phyloP scores from a whole-genome alignment of 2,797 vertebrate genomes.

The Molossus molossus region DNA sequence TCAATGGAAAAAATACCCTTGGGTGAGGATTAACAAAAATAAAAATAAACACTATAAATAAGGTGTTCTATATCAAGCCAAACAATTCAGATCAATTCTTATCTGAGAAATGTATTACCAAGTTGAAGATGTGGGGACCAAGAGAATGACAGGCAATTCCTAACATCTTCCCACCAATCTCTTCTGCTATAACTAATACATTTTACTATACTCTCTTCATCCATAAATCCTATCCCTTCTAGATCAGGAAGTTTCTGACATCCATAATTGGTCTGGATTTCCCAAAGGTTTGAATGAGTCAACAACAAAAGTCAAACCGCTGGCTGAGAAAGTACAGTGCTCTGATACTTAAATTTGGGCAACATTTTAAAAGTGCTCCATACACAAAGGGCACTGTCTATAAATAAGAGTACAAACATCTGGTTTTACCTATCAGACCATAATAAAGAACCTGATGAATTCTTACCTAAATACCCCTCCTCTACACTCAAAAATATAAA shows the following conservation, averaged over 20 bases:
- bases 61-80: not conserved
- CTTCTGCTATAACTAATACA: not conserved
- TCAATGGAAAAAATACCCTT: too few species aligned
- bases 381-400: constrained; percentile 13
- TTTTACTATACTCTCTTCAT: constrained; percentile 19
- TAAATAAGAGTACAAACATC: constrained; percentile 19
- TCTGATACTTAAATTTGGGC: constrained; percentile 49
- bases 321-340: constrained; percentile 35
- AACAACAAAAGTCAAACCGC: constrained; percentile 50
- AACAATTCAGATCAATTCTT: constrained; percentile 29
- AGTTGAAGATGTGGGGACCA: not conserved
- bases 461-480: constrained; percentile 30
- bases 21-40: too few species aligned
- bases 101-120: constrained; percentile 14
- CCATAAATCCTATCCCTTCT: not conserved
- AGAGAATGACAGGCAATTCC: not conserved
- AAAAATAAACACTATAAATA: constrained; percentile 28
- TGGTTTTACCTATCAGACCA: constrained; percentile 33
- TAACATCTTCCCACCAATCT: not conserved
- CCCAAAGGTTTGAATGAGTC: constrained; percentile 3
- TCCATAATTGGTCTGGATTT: constrained; percentile 23
- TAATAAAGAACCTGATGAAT: constrained; percentile 45
- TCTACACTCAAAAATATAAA: not conserved
- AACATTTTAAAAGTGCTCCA: constrained; percentile 51
- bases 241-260: constrained; percentile 41